Evolutionary conservation across 2,888 invertebrate genomes (phyloP).

Genomic region (Muschampia plurimacula): DNA sequence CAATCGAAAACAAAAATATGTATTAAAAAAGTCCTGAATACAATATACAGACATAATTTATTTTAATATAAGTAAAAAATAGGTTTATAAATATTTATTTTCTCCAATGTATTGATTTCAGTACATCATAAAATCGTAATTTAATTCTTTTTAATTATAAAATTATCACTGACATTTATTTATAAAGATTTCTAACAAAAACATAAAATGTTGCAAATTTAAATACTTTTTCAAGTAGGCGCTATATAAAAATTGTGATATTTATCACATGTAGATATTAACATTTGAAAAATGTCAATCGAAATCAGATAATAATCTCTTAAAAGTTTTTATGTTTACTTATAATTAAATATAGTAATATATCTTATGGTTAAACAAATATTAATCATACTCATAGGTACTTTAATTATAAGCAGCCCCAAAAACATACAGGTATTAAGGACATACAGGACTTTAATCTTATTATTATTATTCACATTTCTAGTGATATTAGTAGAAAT

Average conservation of each 20-base stretch:
- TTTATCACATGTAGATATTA: neutral
- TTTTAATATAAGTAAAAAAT: neutral
- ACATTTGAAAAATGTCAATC: neutral
- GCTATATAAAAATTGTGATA: neutral
- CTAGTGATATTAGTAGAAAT: neutral
- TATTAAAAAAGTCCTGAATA: too few relatives aligned
- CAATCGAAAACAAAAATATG: too few relatives aligned
- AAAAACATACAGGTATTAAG: neutral
- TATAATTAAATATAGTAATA: neutral
- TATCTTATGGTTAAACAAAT: neutral
- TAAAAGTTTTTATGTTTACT: neutral
- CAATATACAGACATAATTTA: too few relatives aligned
- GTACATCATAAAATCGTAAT: too few relatives aligned
- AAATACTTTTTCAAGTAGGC: neutral
- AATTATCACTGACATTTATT: neutral
- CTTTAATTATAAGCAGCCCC: neutral
- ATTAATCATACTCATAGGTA: neutral
- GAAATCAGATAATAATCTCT: neutral
- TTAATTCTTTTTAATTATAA: neutral
- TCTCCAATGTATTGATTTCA: neutral
- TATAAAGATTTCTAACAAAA: neutral
- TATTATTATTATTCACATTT: neutral
- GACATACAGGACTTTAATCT: neutral
- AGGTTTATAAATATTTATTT: slow-evolving; percentile 3
- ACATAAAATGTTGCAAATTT: neutral